These are phyloP conservation scores for Lemur catta DNA, from an alignment of 2,797 vertebrate species.

Conservation along the genomic window DNA sequence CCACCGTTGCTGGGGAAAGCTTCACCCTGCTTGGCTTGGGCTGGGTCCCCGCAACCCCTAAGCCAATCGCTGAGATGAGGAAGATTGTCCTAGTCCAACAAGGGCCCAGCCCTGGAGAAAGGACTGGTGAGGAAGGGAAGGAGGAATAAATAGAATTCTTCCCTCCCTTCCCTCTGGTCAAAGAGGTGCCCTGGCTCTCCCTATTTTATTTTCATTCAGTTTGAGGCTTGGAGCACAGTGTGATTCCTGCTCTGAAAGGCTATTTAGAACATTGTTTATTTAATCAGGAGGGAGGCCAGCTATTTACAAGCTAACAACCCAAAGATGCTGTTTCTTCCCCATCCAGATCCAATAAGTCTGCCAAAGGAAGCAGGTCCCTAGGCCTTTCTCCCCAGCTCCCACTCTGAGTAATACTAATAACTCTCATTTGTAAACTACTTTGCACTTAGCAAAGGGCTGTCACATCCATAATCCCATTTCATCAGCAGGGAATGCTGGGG, in stretches of 20 bases:
- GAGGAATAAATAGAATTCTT: neutral
- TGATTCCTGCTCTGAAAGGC: neutral
- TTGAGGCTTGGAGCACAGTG: neutral
- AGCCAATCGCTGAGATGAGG: neutral
- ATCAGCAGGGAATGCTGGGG: neutral
- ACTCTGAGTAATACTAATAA: neutral
- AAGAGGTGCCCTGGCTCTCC: neutral
- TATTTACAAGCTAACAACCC: neutral
- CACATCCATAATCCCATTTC: neutral
- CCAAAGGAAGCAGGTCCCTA: neutral
- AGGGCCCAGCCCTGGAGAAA: neutral
- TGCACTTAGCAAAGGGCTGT: neutral
- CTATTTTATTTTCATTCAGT: neutral
- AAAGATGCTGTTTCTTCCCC: neutral
- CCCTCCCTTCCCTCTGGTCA: neutral
- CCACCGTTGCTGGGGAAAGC: too few species aligned
- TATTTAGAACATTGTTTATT: neutral
- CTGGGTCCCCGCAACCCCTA: neutral
- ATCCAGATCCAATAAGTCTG: neutral
- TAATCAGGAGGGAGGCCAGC: neutral
- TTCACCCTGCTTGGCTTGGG: neutral
- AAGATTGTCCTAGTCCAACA: neutral
- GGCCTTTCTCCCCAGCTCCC: neutral
- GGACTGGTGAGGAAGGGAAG: accelerated
- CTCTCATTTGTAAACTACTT: neutral